Evolutionary conservation across 2,888 invertebrate genomes (phyloP), one percentile per base, ranked within the genome.

Genomic region (Pseudococcus longispinus): DNA sequence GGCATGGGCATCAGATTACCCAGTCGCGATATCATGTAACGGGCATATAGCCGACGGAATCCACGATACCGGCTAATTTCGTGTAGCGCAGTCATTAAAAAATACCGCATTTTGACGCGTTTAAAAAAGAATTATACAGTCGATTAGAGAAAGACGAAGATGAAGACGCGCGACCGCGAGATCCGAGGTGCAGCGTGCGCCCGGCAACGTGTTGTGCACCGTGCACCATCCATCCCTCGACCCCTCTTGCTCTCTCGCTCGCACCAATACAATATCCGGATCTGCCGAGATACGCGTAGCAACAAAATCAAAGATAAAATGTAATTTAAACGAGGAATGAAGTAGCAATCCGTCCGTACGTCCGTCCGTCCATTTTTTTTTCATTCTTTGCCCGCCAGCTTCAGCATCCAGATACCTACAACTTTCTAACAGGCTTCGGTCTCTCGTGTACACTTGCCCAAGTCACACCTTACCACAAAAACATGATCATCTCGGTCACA

Each of bases 391-490:
- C 77, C 77, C 42, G 77, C 77, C 29, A 80, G 77, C 60, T 80
- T n/a, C 77, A 18, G 8, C 23, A 80, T 80, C 37, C 29, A 60
- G 83, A 26, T 86, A 37, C 37, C 37, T 37, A 80, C 86, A 86
- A 86, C 86, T 86, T 86, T 86, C 86, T 86, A 86, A 77, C 86
- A 77, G 80, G 80, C 86, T 86, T 42, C 42, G 77, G 60, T 60
- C 60, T 55, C 55, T 80, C 77, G 77, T 20, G 42, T 42, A 29
- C 18, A 80, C 77, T 32, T 80, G 77, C 84, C 60, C 65, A 80
- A 86, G 86, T 86, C 86, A 80, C 86, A 86, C 86, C 80, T 80
- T 74, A 86, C 77, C 77, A 86, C 86, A 65, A 85, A 85, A 84
- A 84, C 51, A 84, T 20, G 77, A 86, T 51, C 86, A 77, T 86